Percentiles rank a stretch among this genome's conserved stretches.
phyloP scores from a whole-genome alignment of 2,113 vertebrate species.

The Pampusana beccarii region DNA sequence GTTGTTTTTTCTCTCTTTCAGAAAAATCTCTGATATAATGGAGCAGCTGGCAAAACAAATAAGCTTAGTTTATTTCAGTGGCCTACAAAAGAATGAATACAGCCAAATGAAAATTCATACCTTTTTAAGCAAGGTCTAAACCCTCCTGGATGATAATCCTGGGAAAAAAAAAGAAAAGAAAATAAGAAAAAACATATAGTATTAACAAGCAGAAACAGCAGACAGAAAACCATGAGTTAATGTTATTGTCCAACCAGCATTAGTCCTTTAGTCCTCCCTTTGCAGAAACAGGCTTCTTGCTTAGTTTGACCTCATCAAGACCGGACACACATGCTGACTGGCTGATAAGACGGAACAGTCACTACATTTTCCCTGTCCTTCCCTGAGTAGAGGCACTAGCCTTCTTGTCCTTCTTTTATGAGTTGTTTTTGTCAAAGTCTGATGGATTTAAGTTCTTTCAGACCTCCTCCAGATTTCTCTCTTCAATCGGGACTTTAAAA shows the following conservation, averaged over 20 bases:
- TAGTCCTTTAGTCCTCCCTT: fast-evolving
- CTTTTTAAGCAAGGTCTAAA: slow-evolving; percentile 41
- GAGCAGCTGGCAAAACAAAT: neutral
- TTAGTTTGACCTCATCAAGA: neutral
- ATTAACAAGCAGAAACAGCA: neutral
- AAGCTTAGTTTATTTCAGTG: neutral
- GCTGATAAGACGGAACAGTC: neutral
- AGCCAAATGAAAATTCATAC: slow-evolving; percentile 11
- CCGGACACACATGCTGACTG: fast-evolving
- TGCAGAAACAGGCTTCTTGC: neutral
- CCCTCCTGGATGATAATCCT: slow-evolving; percentile 27
- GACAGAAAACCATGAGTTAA: neutral
- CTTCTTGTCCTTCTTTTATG: neutral
- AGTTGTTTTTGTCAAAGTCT: neutral
- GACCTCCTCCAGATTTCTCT: neutral
- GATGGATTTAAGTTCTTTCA: neutral
- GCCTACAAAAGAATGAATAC: neutral
- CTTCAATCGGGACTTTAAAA: neutral
- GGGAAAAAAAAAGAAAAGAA: neutral
- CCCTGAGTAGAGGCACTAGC: neutral
- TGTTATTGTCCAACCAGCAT: neutral
- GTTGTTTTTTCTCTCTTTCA: neutral
- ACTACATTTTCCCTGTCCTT: neutral
- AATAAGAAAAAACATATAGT: neutral
- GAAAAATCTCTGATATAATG: neutral